Conservation (phyloP, 2,797 vertebrate species). For the Pantherophis vulpinus region DNA sequence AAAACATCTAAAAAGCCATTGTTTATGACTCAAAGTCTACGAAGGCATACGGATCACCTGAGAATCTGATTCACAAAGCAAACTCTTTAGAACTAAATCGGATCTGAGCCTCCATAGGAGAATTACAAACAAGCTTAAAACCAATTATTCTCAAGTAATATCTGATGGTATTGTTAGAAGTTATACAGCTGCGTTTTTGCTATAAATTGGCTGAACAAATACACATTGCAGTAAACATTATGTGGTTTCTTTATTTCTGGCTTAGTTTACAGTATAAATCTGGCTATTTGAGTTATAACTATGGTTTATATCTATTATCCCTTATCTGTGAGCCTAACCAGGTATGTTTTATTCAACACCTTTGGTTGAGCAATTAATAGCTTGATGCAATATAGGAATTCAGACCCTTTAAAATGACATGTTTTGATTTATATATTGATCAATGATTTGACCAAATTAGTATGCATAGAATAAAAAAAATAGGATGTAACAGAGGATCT, state of each 20-base stretch:
- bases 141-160: not conserved
- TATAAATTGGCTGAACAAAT: not conserved
- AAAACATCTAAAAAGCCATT: not conserved
- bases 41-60: not conserved
- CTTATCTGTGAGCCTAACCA: not conserved
- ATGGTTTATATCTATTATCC: not conserved
- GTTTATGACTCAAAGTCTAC: not conserved
- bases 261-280: not conserved
- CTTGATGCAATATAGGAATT: not conserved
- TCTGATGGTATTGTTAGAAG: not conserved
- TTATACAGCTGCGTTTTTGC: not conserved
- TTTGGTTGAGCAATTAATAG: not conserved
- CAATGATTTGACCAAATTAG: not conserved
- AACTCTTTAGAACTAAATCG: not conserved
- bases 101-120: not conserved
- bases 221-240: not conserved
- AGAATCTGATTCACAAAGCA: not conserved
- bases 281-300: not conserved
- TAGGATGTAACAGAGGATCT: not conserved
- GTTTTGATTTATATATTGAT: not conserved
- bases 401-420: not conserved
- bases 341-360: not conserved
- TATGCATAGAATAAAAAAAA: not conserved
- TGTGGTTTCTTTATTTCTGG: not conserved
- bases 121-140: not conserved